Evolutionary conservation across 2,113 vertebrate species (phyloP), one percentile per base, ranked within the genome.

Genomic region (Mormoops blainvillei): DNA sequence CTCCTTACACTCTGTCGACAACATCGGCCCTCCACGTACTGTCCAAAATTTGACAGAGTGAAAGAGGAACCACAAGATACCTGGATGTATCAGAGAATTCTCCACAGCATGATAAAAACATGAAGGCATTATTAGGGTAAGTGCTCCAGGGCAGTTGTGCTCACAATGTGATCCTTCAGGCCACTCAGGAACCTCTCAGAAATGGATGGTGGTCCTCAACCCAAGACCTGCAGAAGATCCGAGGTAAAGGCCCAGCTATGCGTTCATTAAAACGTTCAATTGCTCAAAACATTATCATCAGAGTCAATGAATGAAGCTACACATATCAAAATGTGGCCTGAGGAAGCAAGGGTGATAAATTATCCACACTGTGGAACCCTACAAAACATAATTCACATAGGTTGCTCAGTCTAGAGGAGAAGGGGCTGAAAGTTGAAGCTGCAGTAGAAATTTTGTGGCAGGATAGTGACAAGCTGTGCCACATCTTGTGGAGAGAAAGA

Each of bases 181-280:
- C 52, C 50, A 81, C n/a, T 12, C 52, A 87, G 28, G 61, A 89
- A 67, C 20, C 41, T 88, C 4, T 31, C 65, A 80, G 71, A 77
- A 80, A 93, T 22, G n/a, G n/a, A n/a, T n/a, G n/a, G n/a, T n/a
- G 28, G 11, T 61, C 58, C 2, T 56, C 8, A 12, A 70, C 26
- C 22, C 31, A 33, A 56, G 65, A 73, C 7, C n/a, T 54, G 12
- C 19, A 74, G 31, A 84, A 85, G 31, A 28, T 24, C 61, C 36
- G 14, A 9, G 22, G 0, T 24, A 63, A n/a, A 24, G 4, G 8
- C 10, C 54, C n/a, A 43, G 54, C 0, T 3, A 68, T 31, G 41
- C 90, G 24, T 20, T 31, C 18, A 41, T 58, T 31, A 87, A 67
- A 36, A 74, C 76, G 45, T 0, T 14, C 48, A 48, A 10, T 43